Evolutionary conservation across 2,113 vertebrate genomes (phyloP), one percentile per base, ranked within the genome.

Genomic region (Cnemophilus loriae): DNA sequence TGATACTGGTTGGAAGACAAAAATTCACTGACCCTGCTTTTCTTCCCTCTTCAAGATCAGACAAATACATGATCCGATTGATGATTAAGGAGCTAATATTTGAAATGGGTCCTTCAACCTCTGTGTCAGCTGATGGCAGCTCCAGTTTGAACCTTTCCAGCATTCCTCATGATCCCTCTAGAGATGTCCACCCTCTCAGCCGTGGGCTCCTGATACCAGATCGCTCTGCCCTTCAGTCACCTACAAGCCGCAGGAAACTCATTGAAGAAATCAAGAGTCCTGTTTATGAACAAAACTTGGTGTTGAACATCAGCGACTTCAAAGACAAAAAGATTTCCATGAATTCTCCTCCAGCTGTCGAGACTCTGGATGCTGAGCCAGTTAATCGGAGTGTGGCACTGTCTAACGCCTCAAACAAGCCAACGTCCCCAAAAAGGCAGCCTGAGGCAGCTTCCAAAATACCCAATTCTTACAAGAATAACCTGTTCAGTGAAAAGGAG

Each of bases 21-120:
- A 99, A 99, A 96, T 97, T 98, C 74, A 97, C 44, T 13, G 99
- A 99, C 47, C 98, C 98, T 1, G 97, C 98, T 10, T 99, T 99
- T 95, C 98, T 99, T 84, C 98, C 99, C 4, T 98, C 99, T 28
- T 99, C 99, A 11, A 98, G 98, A 90, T 99, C 99, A 0, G 99
- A 99, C 70, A 98, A 98, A 88, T 99, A 99, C 35, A 75, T 97
- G 75, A 98, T 99, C 49, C 98, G 94, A 28, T 89, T 99, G 65
- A 80, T 98, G 64, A 94, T 98, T 73, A 98, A 98, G 96, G 98
- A 99, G 71, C 91, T 99, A 6, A 69, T 96, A 11, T 93, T 98
- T 50, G 98, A 98, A 42, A 96, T 96, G 49, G 94, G 97, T n/a
- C 86, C 96, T 24, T 74, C 96, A 69, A 46, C 70, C 14, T 60